A percentile compares a stretch with the other conserved stretches of the same genome.
Evolutionary conservation across 1,140 invertebrate genomes (phyloP).

Genomic region (Chrysomallon squamiferum): DNA sequence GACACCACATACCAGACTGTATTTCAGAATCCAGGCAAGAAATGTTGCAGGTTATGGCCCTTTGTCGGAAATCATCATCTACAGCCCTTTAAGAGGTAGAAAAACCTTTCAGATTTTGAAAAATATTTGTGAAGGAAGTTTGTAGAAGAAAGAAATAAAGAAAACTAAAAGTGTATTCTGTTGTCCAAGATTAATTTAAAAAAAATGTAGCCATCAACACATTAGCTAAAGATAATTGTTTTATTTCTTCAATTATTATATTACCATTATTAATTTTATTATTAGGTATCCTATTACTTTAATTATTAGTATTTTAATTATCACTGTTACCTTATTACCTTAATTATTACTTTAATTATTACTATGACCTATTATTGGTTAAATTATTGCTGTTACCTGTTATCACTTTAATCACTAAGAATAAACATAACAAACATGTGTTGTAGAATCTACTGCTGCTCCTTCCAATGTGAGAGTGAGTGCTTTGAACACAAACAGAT

Average conservation of each 20-base stretch:
- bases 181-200: neutral
- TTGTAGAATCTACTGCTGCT: constrained; percentile 5
- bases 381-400: too few species aligned
- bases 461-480: constrained; percentile 12
- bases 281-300: neutral
- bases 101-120: neutral
- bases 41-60: constrained; percentile 85
- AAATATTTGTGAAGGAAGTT: constrained; percentile 1
- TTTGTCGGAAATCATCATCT: constrained; percentile 76
- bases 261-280: too few species aligned
- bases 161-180: neutral
- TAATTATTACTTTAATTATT: too few species aligned
- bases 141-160: neutral
- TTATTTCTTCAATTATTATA: too few species aligned
- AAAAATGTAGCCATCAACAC: neutral
- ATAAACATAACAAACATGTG: too few species aligned
- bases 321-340: too few species aligned
- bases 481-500: constrained; percentile 11
- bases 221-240: neutral
- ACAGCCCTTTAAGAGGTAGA: constrained; percentile 70
- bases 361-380: too few species aligned
- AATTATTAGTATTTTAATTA: neutral
- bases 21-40: constrained; percentile 91
- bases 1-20: constrained; percentile 83
- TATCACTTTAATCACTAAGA: too few species aligned